phyloP scores from a whole-genome alignment of 2,888 invertebrate species.

The Sabellastarte sp. region DNA sequence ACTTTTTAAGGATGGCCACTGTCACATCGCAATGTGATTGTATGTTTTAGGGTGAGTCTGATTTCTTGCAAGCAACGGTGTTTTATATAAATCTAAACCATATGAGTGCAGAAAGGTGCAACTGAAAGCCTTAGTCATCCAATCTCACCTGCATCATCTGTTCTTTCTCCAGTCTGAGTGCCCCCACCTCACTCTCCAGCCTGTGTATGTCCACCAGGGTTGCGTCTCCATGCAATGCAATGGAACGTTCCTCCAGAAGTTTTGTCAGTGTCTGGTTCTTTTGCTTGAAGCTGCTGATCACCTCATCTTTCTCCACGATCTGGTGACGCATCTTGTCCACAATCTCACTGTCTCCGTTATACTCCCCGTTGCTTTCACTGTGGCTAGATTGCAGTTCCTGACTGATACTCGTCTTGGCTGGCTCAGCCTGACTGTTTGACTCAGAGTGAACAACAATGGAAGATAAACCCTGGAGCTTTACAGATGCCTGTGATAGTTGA shows the following conservation, averaged over 20 bases:
- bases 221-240: background rate
- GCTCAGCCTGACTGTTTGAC: background rate
- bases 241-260: background rate
- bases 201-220: background rate
- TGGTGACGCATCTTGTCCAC: background rate
- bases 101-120: no score
- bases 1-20: no score
- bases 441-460: no score
- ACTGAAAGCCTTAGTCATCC: no score
- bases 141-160: constrained; percentile 54
- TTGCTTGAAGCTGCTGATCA: background rate
- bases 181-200: constrained; percentile 46
- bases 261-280: background rate
- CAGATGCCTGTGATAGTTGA: background rate
- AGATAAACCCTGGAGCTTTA: no score
- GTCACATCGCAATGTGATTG: no score
- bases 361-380: background rate
- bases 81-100: no score
- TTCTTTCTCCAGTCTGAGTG: constrained; percentile 50
- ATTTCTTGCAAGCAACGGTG: no score
- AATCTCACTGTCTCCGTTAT: background rate
- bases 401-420: background rate
- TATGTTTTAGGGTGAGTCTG: no score
- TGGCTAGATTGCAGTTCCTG: background rate
- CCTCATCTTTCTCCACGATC: background rate